These are phyloP conservation scores for Dicyrtoma fusca DNA, from an alignment of 2,888 invertebrate species.

Conservation along the genomic window DNA sequence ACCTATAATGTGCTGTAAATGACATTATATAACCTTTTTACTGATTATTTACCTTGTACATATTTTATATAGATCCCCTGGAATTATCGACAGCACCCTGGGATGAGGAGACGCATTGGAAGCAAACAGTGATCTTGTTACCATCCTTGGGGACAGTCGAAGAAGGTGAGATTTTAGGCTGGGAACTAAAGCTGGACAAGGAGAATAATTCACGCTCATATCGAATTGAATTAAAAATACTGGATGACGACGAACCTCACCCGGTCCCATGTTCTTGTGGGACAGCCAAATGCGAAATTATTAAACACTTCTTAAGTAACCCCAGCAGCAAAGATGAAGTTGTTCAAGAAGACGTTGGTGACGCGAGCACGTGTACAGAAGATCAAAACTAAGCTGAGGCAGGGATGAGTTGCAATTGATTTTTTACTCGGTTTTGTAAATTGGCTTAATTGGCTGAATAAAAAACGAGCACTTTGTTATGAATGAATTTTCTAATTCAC, in stretches of 20 bases:
- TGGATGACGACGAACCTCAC: constrained; percentile 71
- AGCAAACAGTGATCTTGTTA: constrained; percentile 74
- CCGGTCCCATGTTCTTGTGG: constrained; percentile 77
- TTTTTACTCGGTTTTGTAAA: no score
- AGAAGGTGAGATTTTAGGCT: constrained; percentile 58
- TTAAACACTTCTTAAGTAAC: constrained; percentile 60
- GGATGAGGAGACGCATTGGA: constrained; percentile 70
- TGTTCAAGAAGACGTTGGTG: not conserved
- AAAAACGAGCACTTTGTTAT: no score
- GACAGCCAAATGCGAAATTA: constrained; percentile 76
- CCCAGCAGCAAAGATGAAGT: not conserved
- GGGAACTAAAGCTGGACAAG: constrained; percentile 59
- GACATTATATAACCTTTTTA: no score
- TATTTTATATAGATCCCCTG: constrained; percentile 46
- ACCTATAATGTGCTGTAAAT: no score
- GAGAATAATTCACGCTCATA: constrained; percentile 64
- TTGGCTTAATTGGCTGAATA: no score
- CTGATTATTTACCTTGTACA: no score
- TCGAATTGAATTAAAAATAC: constrained; percentile 70
- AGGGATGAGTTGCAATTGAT: no score
- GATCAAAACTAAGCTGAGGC: not conserved
- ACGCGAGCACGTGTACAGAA: not conserved
- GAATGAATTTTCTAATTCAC: no score
- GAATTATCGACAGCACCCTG: constrained; percentile 60
- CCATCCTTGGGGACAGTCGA: constrained; percentile 67